Evolutionary conservation across 1,140 invertebrate species (phyloP).

Genomic region (Delia radicum): DNA sequence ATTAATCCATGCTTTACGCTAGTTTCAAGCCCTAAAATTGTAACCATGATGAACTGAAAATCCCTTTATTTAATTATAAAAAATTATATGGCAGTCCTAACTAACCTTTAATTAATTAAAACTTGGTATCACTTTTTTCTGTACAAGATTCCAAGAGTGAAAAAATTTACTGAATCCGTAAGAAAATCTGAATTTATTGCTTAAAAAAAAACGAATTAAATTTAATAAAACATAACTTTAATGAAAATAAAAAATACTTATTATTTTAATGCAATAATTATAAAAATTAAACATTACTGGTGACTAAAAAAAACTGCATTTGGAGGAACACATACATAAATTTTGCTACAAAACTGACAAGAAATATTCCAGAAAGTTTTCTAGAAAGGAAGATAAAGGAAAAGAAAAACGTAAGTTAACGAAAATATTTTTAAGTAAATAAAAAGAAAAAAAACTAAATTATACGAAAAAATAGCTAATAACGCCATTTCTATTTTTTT

Average conservation of each 20-base stretch:
- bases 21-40: too few relatives aligned
- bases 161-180: too few relatives aligned
- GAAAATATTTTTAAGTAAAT: neutral
- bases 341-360: neutral
- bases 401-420: neutral
- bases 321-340: neutral
- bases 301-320: neutral
- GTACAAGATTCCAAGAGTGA: too few relatives aligned
- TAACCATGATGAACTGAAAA: too few relatives aligned
- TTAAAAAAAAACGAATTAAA: neutral
- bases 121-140: too few relatives aligned
- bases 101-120: too few relatives aligned
- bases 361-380: constrained; percentile 19
- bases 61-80: too few relatives aligned
- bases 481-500: neutral
- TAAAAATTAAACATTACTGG: neutral
- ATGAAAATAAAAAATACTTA: neutral
- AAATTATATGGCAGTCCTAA: too few relatives aligned
- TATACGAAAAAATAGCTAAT: neutral
- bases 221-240: neutral
- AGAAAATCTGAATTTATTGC: too few relatives aligned
- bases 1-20: too few relatives aligned
- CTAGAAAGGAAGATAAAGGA: neutral
- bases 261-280: neutral
- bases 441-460: neutral